A percentile compares a stretch with the other conserved stretches of the same genome.
Evolutionary conservation across 2,797 vertebrate genomes (phyloP).

Genomic region (Lacerta viridis): DNA sequence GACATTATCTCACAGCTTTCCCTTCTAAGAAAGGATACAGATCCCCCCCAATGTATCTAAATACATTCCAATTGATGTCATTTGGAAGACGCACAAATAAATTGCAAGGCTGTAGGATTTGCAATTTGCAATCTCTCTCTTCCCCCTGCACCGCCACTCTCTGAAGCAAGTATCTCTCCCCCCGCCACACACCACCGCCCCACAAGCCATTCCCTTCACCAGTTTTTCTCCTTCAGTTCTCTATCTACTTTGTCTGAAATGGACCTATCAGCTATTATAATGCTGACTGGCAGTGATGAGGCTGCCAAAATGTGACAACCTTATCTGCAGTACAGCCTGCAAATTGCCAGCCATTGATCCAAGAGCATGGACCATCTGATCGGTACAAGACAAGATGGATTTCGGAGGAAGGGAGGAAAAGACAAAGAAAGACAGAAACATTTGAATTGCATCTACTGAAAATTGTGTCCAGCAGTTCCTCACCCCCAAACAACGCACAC

Average conservation of each 20-base stretch:
- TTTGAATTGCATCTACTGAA: slow-evolving; percentile 50
- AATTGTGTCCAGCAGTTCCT: slow-evolving; percentile 31
- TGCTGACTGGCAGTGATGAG: slow-evolving; percentile 75
- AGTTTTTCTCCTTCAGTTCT: slow-evolving; percentile 60
- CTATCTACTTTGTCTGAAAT: slow-evolving; percentile 70
- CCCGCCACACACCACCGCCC: neutral
- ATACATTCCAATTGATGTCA: neutral
- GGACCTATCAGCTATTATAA: slow-evolving; percentile 75
- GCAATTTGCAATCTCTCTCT: slow-evolving; percentile 13
- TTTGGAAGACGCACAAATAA: slow-evolving; percentile 33
- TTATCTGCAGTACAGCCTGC: slow-evolving; percentile 77
- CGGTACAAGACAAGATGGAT: slow-evolving; percentile 68
- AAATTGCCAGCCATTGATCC: slow-evolving; percentile 80
- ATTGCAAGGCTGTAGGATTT: slow-evolving; percentile 23
- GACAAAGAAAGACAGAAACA: neutral
- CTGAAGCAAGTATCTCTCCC: neutral
- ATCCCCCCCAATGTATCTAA: slow-evolving; percentile 4
- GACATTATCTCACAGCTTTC: slow-evolving; percentile 8
- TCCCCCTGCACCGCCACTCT: too few relatives aligned
- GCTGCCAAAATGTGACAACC: slow-evolving; percentile 77
- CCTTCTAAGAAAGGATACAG: neutral
- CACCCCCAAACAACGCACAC: neutral
- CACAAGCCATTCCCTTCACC: slow-evolving; percentile 38
- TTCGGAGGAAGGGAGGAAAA: slow-evolving; percentile 40
- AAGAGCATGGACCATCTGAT: slow-evolving; percentile 69